Evolutionary conservation across 2,888 invertebrate genomes (phyloP).

Genomic region (Odontomyia ornata): DNA sequence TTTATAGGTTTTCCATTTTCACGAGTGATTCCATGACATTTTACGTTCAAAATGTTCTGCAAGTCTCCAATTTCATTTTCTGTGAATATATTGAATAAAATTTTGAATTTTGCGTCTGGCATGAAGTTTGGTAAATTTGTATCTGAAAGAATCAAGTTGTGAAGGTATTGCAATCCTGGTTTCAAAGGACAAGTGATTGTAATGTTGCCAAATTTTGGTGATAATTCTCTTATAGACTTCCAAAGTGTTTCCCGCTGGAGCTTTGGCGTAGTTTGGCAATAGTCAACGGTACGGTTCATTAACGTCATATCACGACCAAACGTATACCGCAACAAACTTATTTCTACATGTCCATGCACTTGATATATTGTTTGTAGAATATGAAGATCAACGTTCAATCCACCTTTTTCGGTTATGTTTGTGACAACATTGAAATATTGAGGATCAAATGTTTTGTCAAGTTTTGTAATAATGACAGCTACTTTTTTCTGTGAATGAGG

Average conservation of each 20-base stretch:
- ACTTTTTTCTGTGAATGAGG: slow-evolving; percentile 10
- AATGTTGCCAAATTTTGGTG: not conserved
- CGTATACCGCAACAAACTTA: not conserved
- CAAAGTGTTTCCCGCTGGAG: not conserved
- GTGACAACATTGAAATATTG: not conserved
- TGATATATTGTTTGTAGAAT: not conserved
- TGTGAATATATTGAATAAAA: not conserved
- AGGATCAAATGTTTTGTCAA: not conserved
- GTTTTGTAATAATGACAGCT: not conserved
- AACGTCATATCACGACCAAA: not conserved
- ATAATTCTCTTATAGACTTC: not conserved
- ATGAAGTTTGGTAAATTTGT: slow-evolving; percentile 13
- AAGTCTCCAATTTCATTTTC: slow-evolving; percentile 24
- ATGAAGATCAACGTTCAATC: not conserved
- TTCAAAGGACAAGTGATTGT: not conserved
- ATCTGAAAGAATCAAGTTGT: not conserved
- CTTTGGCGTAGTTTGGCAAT: not conserved
- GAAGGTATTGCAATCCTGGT: not conserved
- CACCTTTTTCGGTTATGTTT: not conserved
- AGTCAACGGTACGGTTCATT: slow-evolving; percentile 18
- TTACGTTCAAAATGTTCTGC: not conserved
- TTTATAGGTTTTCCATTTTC: too few relatives aligned
- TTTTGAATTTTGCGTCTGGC: not conserved
- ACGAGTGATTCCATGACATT: too few relatives aligned
- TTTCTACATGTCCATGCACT: not conserved